Percentiles rank a stretch among this genome's conserved stretches.
Conservation (phyloP, 2,888 invertebrate genomes). For the Tholera decimalis region DNA sequence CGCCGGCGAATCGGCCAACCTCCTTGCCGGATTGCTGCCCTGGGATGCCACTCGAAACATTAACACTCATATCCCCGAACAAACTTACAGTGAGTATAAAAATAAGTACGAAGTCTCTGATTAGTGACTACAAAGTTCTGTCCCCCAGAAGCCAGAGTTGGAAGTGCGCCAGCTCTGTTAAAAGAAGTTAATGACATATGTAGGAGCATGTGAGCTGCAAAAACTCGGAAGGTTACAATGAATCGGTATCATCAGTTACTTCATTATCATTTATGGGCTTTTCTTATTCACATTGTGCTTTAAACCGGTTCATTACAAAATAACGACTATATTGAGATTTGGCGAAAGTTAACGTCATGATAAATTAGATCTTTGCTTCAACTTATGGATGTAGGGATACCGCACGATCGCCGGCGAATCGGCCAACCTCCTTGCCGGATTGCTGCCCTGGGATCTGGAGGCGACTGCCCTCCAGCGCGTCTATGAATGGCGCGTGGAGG, state of each 20-base stretch:
- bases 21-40: no score
- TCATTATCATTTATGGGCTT: slow-evolving; percentile 41
- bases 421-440: no score
- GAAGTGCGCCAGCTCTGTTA: slow-evolving; percentile 75
- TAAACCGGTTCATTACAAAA: neutral
- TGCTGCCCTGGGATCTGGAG: no score
- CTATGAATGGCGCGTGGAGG: no score
- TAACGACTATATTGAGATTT: neutral
- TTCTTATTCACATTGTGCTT: slow-evolving; percentile 21
- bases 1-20: no score
- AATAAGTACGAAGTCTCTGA: slow-evolving; percentile 74
- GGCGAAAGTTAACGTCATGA: neutral
- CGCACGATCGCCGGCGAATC: no score
- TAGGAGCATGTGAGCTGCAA: slow-evolving; percentile 70
- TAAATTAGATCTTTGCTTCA: no score
- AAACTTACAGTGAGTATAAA: slow-evolving; percentile 55
- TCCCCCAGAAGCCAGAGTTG: slow-evolving; percentile 70
- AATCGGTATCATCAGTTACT: slow-evolving; percentile 31
- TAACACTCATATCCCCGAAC: slow-evolving; percentile 65
- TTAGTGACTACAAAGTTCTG: slow-evolving; percentile 80
- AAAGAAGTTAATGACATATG: slow-evolving; percentile 74
- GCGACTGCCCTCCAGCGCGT: no score
- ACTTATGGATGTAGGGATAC: no score
- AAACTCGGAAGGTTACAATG: slow-evolving; percentile 65
- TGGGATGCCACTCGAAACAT: slow-evolving; percentile 65